These are phyloP conservation scores for Agriopis aurantiaria DNA, from an alignment of 2,888 invertebrate genomes.

Conservation along the genomic window DNA sequence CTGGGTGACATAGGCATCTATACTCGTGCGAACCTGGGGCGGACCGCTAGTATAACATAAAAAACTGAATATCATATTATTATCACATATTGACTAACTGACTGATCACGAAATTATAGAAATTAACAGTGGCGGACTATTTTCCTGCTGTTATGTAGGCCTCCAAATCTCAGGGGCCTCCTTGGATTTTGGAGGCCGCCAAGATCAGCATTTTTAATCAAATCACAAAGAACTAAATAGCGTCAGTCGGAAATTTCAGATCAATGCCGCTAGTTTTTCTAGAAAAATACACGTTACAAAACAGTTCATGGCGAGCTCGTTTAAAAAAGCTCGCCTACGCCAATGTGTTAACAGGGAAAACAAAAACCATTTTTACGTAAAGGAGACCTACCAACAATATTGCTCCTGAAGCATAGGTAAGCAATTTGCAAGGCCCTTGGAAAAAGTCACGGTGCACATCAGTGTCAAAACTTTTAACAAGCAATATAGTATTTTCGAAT, in stretches of 20 bases:
- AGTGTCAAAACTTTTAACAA: slow-evolving; percentile 2
- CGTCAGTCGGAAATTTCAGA: neutral
- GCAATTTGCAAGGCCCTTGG: slow-evolving; percentile 50
- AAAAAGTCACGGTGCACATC: slow-evolving; percentile 44
- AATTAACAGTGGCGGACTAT: too few species aligned
- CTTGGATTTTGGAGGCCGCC: too few species aligned
- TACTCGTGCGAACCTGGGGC: too few species aligned
- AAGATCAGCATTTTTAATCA: too few species aligned
- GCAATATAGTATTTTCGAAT: neutral
- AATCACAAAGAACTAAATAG: too few species aligned
- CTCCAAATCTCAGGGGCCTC: too few species aligned
- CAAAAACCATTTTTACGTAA: slow-evolving; percentile 18
- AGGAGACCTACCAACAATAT: slow-evolving; percentile 21
- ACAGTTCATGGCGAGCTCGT: neutral
- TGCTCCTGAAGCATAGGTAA: slow-evolving; percentile 47
- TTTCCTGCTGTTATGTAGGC: too few species aligned
- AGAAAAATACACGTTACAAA: slow-evolving; percentile 4
- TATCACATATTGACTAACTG: too few species aligned
- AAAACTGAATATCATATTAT: too few species aligned
- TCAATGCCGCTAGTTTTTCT: neutral
- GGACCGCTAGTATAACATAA: too few species aligned
- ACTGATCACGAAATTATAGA: too few species aligned
- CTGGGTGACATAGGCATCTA: too few species aligned
- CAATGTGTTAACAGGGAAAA: slow-evolving; percentile 23
- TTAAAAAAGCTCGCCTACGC: slow-evolving; percentile 8